A percentile compares a stretch with the other conserved stretches of the same genome.
Evolutionary conservation across 2,113 vertebrate genomes (phyloP).

Genomic region (Paraplagusia blochii): DNA sequence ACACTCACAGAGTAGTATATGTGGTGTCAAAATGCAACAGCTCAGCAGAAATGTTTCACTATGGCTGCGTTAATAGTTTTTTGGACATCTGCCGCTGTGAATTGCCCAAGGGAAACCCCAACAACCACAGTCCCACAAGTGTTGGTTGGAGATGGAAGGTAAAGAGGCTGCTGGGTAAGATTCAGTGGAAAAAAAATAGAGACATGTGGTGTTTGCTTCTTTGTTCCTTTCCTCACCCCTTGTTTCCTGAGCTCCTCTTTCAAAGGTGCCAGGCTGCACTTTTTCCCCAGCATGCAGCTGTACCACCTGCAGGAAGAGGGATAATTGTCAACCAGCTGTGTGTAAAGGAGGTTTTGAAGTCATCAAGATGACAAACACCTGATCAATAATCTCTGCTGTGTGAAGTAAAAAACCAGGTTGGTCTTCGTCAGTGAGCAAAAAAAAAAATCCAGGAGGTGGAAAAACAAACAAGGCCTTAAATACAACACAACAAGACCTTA

Average conservation of each 20-base stretch:
- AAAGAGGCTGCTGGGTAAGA: conserved; percentile 6
- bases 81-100: neutral
- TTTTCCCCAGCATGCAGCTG: conserved; percentile 99
- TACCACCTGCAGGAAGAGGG: conserved; percentile 86
- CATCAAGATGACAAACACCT: conserved; percentile 15
- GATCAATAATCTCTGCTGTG: conserved; percentile 63
- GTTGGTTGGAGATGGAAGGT: neutral
- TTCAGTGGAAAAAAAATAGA: neutral
- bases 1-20: conserved; percentile 28
- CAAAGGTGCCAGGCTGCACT: conserved; percentile 93
- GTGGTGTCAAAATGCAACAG: conserved; percentile 36
- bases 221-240: conserved; percentile 77
- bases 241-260: conserved; percentile 96
- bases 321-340: conserved; percentile 26
- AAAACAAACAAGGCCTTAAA: conserved; percentile 28
- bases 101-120: neutral
- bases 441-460: conserved; percentile 21
- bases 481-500: conserved; percentile 23
- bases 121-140: conserved; percentile 4
- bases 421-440: conserved; percentile 42
- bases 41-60: conserved; percentile 38
- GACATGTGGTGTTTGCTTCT: conserved; percentile 6
- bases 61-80: conserved; percentile 10
- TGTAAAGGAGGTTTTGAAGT: conserved; percentile 54
- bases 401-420: conserved; percentile 45